Percentiles rank a stretch among this genome's conserved stretches.
Conservation (phyloP, 2,888 invertebrate species). For the Lepidochitona cinerea region DNA sequence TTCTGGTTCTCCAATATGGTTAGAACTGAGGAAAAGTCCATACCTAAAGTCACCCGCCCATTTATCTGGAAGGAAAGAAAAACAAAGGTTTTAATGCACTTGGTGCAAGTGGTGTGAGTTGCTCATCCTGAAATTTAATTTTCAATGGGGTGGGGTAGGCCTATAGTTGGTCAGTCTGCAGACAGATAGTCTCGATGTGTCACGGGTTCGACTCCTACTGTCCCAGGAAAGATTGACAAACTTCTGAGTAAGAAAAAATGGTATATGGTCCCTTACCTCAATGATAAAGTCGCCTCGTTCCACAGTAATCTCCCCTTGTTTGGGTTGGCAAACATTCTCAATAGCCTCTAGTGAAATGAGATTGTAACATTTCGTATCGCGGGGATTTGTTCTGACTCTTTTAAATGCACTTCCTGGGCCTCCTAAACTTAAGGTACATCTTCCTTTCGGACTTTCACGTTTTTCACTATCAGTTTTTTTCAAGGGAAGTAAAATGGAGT, state of each 20-base stretch:
- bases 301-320: neutral
- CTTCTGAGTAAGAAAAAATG: too few species aligned
- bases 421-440: neutral
- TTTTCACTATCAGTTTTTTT: neutral
- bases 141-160: too few species aligned
- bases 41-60: neutral
- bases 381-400: neutral
- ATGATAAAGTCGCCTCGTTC: slow-evolving; percentile 1
- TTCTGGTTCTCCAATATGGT: neutral
- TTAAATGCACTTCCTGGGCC: slow-evolving; percentile 6
- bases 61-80: neutral
- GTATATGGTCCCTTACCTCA: too few species aligned
- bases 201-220: too few species aligned
- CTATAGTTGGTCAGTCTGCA: too few species aligned
- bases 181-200: too few species aligned
- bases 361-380: neutral
- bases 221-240: too few species aligned
- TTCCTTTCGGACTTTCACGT: slow-evolving; percentile 1
- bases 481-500: neutral
- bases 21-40: neutral
- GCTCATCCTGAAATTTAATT: too few species aligned
- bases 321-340: neutral
- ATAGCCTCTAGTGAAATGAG: neutral
- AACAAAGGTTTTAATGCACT: neutral
- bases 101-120: too few species aligned